phyloP scores from a whole-genome alignment of 2,888 invertebrate species.

The Drosophila kanekoi region DNA sequence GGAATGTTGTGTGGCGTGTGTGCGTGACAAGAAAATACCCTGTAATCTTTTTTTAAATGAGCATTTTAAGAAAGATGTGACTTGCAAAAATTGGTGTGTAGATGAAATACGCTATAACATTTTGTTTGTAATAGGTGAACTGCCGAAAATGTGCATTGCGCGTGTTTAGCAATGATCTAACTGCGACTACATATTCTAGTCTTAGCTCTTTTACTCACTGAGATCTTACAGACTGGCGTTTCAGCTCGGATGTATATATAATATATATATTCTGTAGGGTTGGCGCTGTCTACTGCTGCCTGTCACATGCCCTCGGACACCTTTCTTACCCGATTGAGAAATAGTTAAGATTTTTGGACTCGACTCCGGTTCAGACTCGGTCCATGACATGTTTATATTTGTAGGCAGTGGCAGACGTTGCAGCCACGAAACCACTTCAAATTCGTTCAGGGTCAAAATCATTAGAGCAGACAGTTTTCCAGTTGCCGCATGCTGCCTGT shows the following conservation, averaged over 20 bases:
- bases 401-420: conserved; percentile 18
- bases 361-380: conserved; percentile 10
- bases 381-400: conserved; percentile 59
- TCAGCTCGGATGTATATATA: background rate
- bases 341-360: conserved; percentile 40
- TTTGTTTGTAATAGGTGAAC: background rate
- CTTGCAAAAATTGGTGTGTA: background rate
- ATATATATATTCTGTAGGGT: background rate
- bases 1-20: background rate
- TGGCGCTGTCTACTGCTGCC: background rate
- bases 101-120: background rate
- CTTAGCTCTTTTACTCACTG: too few species aligned
- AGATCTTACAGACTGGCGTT: too few species aligned
- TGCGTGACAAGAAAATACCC: background rate
- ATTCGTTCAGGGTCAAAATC: conserved; percentile 80
- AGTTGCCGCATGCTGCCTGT: conserved; percentile 48
- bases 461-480: conserved; percentile 63
- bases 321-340: conserved; percentile 22
- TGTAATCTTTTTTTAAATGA: background rate
- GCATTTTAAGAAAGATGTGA: too few species aligned
- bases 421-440: conserved; percentile 70
- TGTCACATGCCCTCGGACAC: background rate
- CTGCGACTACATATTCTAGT: too few species aligned
- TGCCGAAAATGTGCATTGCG: too few species aligned
- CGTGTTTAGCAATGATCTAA: too few species aligned